These are phyloP conservation scores for Capitulum mitella DNA, from an alignment of 2,888 invertebrate species.

Conservation along the genomic window DNA sequence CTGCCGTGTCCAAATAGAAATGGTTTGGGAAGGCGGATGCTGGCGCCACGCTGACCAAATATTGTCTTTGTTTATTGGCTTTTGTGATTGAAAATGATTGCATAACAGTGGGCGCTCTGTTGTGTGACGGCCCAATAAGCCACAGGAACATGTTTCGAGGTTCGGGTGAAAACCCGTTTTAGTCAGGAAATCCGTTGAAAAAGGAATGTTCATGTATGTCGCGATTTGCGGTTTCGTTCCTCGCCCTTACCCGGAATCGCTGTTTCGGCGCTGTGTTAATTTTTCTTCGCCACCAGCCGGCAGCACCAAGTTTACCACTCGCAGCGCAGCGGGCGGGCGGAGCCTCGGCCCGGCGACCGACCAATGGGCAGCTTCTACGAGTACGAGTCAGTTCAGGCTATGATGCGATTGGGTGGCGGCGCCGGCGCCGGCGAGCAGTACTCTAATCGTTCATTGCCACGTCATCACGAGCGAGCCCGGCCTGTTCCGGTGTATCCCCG, in stretches of 20 bases:
- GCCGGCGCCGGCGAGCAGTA: conserved; percentile 9
- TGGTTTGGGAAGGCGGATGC: too few relatives aligned
- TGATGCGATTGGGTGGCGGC: conserved; percentile 30
- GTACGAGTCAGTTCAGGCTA: conserved; percentile 36
- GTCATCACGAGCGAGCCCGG: conserved; percentile 12
- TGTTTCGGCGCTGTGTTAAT: not conserved
- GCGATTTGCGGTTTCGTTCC: not conserved
- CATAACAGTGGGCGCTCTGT: too few relatives aligned
- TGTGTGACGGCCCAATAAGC: too few relatives aligned
- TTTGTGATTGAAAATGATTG: too few relatives aligned
- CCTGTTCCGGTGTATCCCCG: not conserved
- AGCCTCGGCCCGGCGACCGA: conserved; percentile 9
- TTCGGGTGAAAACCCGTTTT: too few relatives aligned
- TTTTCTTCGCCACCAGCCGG: not conserved
- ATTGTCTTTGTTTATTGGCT: too few relatives aligned
- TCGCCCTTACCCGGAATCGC: not conserved
- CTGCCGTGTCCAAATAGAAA: too few relatives aligned
- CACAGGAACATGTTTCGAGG: too few relatives aligned
- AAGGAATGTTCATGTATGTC: too few relatives aligned
- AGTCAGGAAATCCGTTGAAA: too few relatives aligned
- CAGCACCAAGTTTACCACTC: conserved; percentile 23
- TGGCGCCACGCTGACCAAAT: too few relatives aligned
- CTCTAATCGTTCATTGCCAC: conserved; percentile 7
- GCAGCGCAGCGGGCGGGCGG: not conserved
- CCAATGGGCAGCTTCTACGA: conserved; percentile 35